A percentile compares a stretch with the other conserved stretches of the same genome.
Conservation (phyloP, 1,140 invertebrate species). For the Heliconius himera region DNA sequence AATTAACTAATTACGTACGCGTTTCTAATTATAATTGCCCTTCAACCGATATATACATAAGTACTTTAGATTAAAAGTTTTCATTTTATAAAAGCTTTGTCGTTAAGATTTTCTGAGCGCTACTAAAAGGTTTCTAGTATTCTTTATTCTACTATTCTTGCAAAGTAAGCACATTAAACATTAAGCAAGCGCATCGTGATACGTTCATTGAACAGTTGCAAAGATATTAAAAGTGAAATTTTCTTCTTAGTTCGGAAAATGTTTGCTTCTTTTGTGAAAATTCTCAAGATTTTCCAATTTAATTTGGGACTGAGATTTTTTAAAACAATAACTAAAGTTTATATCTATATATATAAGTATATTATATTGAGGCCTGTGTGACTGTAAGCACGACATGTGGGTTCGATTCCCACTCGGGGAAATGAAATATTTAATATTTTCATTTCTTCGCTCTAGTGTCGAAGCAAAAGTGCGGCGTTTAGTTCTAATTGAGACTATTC, state of each 20-base stretch:
- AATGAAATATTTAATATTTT: too few relatives aligned
- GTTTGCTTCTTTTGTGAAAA: not conserved
- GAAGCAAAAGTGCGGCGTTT: too few relatives aligned
- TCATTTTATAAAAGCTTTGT: slow-evolving; percentile 14
- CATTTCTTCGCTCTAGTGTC: too few relatives aligned
- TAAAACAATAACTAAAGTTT: too few relatives aligned
- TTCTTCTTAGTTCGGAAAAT: not conserved
- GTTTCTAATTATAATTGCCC: too few relatives aligned
- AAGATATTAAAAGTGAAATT: not conserved
- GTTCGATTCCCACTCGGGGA: too few relatives aligned
- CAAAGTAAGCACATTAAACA: not conserved
- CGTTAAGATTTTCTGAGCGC: not conserved
- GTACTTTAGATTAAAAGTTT: not conserved
- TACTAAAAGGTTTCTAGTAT: not conserved
- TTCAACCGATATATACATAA: too few relatives aligned
- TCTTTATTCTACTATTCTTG: too few relatives aligned
- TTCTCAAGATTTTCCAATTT: not conserved
- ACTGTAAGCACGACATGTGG: too few relatives aligned
- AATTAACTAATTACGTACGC: not conserved
- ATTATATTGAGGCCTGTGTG: too few relatives aligned
- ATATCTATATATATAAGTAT: too few relatives aligned
- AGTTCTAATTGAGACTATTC: too few relatives aligned
- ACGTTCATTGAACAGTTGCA: not conserved
- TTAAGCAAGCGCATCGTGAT: not conserved
- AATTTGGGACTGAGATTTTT: not conserved